Percentiles rank a stretch among this genome's conserved stretches.
Evolutionary conservation across 1,140 invertebrate species (phyloP).

Genomic region (Pseudomyrmex pallidus): DNA sequence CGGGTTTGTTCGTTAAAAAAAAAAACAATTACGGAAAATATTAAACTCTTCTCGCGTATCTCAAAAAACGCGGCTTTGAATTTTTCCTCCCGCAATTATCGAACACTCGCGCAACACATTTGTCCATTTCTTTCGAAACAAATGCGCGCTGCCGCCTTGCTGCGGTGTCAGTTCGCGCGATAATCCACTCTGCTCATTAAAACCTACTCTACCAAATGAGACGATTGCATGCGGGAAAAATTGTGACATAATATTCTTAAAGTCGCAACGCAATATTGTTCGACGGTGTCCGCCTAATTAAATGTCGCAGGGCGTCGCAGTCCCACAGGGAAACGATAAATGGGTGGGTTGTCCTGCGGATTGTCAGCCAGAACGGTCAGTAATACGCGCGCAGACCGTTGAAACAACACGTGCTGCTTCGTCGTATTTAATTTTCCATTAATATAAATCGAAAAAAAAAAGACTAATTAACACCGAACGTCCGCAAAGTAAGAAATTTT

Average conservation of each 20-base stretch:
- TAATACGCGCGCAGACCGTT: constrained; percentile 3
- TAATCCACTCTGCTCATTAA: background rate
- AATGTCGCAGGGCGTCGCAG: constrained; percentile 9
- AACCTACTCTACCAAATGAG: constrained; percentile 73
- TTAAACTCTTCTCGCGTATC: background rate
- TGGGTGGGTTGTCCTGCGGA: background rate
- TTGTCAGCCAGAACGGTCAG: constrained; percentile 1
- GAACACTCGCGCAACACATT: background rate
- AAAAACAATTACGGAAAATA: background rate
- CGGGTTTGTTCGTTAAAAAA: too few relatives aligned
- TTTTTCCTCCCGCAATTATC: background rate
- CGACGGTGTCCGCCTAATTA: background rate
- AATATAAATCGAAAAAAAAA: background rate
- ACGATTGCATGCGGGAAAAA: constrained; percentile 66
- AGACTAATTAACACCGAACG: background rate
- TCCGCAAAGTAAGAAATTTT: too few relatives aligned
- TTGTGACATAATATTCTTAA: background rate
- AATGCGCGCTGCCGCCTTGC: background rate
- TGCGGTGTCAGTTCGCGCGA: background rate
- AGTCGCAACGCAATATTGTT: background rate
- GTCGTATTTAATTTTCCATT: background rate
- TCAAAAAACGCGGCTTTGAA: background rate
- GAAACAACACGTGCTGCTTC: constrained; percentile 17
- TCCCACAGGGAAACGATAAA: constrained; percentile 43
- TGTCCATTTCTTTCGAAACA: background rate